phyloP scores from a whole-genome alignment of 2,888 invertebrate genomes.

The Trichopoda pennipes region DNA sequence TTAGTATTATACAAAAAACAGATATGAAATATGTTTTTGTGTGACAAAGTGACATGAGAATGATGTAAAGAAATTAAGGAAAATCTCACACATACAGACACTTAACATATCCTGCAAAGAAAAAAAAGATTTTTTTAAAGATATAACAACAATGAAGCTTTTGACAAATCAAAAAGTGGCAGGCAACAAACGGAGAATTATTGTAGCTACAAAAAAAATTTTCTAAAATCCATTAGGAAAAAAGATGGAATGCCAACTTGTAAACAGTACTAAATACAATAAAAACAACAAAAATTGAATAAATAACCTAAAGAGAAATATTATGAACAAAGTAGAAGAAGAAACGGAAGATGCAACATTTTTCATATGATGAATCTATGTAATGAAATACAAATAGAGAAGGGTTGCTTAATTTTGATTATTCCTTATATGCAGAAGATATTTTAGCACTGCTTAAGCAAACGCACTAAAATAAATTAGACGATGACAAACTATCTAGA shows the following conservation, averaged over 20 bases:
- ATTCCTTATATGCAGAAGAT: too few relatives aligned
- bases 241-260: constrained; percentile 43
- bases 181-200: constrained; percentile 12
- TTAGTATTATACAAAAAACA: neutral
- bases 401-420: too few relatives aligned
- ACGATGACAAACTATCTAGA: too few relatives aligned
- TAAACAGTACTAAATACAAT: constrained; percentile 29
- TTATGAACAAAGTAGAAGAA: constrained; percentile 1
- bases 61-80: constrained; percentile 50
- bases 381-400: neutral
- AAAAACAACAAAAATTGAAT: neutral
- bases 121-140: constrained; percentile 46
- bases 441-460: too few relatives aligned
- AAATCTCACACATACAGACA: constrained; percentile 14
- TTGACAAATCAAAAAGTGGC: constrained; percentile 76
- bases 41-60: constrained; percentile 62
- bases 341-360: constrained; percentile 38
- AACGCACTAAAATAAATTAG: too few relatives aligned
- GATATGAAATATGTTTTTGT: constrained; percentile 54
- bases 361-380: constrained; percentile 45
- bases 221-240: constrained; percentile 22
- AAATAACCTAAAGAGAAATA: neutral
- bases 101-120: constrained; percentile 30
- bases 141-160: constrained; percentile 56
- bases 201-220: neutral